These are phyloP conservation scores for Platerodrilus igneus DNA, from an alignment of 2,888 invertebrate species.

Conservation along the genomic window DNA sequence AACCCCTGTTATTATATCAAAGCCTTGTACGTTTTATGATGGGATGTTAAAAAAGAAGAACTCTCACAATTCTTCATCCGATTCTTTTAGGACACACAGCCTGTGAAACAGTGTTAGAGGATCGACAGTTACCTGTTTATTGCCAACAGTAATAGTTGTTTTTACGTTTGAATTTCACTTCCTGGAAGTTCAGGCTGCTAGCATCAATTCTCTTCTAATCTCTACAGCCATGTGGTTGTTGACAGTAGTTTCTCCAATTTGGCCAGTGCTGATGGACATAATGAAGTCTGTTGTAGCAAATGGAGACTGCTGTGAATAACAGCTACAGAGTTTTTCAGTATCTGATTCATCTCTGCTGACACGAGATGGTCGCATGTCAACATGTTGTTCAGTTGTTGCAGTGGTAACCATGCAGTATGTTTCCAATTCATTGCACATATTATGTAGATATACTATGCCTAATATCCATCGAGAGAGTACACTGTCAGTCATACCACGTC, in stretches of 20 bases:
- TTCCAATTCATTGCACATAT: not conserved
- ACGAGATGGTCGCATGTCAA: slow-evolving; percentile 12
- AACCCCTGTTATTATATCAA: no score
- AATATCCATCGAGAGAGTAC: not conserved
- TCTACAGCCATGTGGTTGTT: not conserved
- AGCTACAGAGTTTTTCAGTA: slow-evolving; percentile 8
- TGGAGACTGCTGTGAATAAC: slow-evolving; percentile 3
- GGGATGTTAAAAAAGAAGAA: no score
- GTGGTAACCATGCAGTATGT: not conserved
- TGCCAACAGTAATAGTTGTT: slow-evolving; percentile 2
- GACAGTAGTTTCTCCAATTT: not conserved
- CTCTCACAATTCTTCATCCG: slow-evolving; percentile 2
- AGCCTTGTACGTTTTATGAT: no score
- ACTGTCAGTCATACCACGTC: slow-evolving; percentile 1
- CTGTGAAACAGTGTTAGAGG: slow-evolving; percentile 2
- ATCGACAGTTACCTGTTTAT: slow-evolving; percentile 1
- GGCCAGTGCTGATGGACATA: slow-evolving; percentile 1
- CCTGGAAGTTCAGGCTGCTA: not conserved
- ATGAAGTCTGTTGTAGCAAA: slow-evolving; percentile 1
- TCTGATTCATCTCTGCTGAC: slow-evolving; percentile 7
- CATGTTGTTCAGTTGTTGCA: slow-evolving; percentile 14
- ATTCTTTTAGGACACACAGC: no score
- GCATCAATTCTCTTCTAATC: not conserved
- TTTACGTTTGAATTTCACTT: slow-evolving; percentile 2
- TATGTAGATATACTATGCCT: slow-evolving; percentile 1